Evolutionary conservation across 1,140 invertebrate genomes (phyloP).

Genomic region (Pogonus chalceus): DNA sequence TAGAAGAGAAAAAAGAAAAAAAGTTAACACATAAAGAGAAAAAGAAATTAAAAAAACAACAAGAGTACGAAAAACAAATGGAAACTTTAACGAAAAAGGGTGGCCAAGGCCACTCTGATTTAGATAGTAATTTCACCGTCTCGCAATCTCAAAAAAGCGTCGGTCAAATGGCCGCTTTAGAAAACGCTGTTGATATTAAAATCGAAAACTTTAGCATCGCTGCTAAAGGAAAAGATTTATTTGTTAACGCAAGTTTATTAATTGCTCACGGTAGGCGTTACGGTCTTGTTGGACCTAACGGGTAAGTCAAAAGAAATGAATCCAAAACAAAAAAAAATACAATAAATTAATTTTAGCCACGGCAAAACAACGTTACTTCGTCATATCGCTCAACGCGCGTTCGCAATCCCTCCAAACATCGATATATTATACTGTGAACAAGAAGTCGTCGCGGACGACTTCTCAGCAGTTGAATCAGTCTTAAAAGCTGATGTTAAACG

Average conservation of each 20-base stretch:
- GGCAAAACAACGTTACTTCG: conserved; percentile 97
- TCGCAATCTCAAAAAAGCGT: conserved; percentile 85
- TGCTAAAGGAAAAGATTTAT: conserved; percentile 94
- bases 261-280: conserved; percentile 92
- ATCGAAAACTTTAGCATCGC: conserved; percentile 97
- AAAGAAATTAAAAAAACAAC: conserved; percentile 87
- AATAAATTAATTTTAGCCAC: conserved; percentile 49
- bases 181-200: conserved; percentile 96
- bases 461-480: conserved; percentile 84
- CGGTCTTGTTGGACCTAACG: conserved; percentile 97
- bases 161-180: conserved; percentile 72
- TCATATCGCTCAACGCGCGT: conserved; percentile 79
- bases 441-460: conserved; percentile 90
- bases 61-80: conserved; percentile 86
- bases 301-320: conserved; percentile 43
- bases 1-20: conserved; percentile 39
- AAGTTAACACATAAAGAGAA: conserved; percentile 90
- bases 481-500: conserved; percentile 87
- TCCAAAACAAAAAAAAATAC: background rate
- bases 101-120: conserved; percentile 74
- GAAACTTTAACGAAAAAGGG: conserved; percentile 80
- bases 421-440: conserved; percentile 98
- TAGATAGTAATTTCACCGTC: conserved; percentile 92
- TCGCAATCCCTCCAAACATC: conserved; percentile 91
- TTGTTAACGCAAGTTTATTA: conserved; percentile 90